phyloP scores from a whole-genome alignment of 1,140 invertebrate genomes.

The Arctopsyche grandis region DNA sequence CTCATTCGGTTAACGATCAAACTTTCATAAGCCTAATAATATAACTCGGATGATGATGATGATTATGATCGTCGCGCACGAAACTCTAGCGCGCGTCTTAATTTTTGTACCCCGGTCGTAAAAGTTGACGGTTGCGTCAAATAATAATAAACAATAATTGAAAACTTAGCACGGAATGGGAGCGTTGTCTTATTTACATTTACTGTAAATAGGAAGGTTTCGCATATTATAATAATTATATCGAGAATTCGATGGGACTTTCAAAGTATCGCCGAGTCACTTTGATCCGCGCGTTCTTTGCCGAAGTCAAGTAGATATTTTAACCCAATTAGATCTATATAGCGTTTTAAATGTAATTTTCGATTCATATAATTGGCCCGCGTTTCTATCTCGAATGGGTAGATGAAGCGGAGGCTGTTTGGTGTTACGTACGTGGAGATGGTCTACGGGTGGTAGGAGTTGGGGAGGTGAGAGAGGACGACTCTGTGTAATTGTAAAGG shows the following conservation, averaged over 20 bases:
- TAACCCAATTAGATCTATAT: constrained; percentile 30
- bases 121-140: neutral
- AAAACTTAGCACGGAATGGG: neutral
- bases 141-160: neutral
- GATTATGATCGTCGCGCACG: neutral
- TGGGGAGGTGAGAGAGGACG: neutral
- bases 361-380: constrained; percentile 40
- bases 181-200: too few relatives aligned
- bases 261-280: neutral
- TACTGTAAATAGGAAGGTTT: too few relatives aligned
- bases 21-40: constrained; percentile 33
- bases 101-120: neutral
- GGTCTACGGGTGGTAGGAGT: neutral
- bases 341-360: constrained; percentile 40
- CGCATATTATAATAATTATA: neutral
- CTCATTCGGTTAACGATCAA: constrained; percentile 33
- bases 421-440: constrained; percentile 26
- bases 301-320: neutral
- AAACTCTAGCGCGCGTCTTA: neutral
- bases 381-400: constrained; percentile 26
- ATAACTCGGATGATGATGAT: constrained; percentile 27
- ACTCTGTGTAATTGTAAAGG: constrained; percentile 52
- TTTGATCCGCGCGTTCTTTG: neutral
- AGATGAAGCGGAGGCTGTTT: constrained; percentile 18
- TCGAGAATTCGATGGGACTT: neutral